Evolutionary conservation across 2,113 vertebrate genomes (phyloP), one percentile per base, ranked within the genome.

Genomic region (Ammodytes dubius): DNA sequence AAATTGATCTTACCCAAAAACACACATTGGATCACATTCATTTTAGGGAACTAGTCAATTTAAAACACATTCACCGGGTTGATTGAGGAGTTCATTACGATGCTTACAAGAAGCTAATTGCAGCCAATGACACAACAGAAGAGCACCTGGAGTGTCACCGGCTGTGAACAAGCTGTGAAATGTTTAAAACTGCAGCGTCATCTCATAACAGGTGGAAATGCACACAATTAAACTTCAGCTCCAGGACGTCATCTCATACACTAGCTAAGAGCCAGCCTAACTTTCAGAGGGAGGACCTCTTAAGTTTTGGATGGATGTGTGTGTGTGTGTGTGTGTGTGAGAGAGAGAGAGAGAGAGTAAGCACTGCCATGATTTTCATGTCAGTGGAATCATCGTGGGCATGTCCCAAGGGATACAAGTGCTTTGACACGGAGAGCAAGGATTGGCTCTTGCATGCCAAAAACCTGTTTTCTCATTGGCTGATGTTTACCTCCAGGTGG

Each of bases 401-500:
- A 66, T 47, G 71, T 52, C 84, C 71, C 61, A 68, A 35, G 84
- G 82, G 76, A 64, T 59, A 66, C 66, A 56, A 53, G 60, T 77
- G 74, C 60, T 72, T 66, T 83, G 78, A 77, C 71, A 90, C 47
- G 14, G 66, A 42, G 59, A 85, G 69, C 43, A 39, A 54, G 49
- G 82, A 81, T 81, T 88, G 85, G 88, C 42, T 71, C 50, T 81
- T 78, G 70, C 61, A 27, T 74, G 82, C 78, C 64, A 79, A 87
- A 85, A 83, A 76, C 46, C 67, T 77, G 63, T 77, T 74, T 76
- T 74, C 77, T 83, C 82, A 87, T 83, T 90, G 88, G 87, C 72
- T 81, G 83, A 60, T 14, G 43, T 79, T 73, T 85, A 87, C 82
- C 91, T 86, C 39, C 37, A 88, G 91, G 88, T 88, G 66, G 61